phyloP scores from a whole-genome alignment of 2,113 vertebrate genomes.

The Plotosus lineatus region DNA sequence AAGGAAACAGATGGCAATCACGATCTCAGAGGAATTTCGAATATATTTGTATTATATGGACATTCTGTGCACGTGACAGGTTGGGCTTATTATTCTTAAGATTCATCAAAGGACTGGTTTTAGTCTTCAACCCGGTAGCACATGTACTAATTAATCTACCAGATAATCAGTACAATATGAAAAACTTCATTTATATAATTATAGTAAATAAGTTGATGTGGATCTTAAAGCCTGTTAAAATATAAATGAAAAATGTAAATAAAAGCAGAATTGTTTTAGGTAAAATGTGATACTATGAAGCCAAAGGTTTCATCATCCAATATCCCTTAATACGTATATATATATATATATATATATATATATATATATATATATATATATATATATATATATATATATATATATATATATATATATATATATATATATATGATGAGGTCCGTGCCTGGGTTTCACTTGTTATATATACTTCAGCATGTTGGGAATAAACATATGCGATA shows the following conservation, averaged over 20 bases:
- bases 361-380: no score
- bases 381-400: no score
- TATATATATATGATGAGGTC: no score
- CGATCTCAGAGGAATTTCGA: background rate
- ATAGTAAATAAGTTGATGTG: background rate
- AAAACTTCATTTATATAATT: background rate
- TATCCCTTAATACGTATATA: background rate
- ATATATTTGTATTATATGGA: background rate
- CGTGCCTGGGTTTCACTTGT: no score
- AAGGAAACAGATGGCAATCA: slow-evolving; percentile 3
- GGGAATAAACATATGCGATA: background rate
- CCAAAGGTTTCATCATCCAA: background rate
- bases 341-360: no score
- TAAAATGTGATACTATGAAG: background rate
- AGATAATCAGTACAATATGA: background rate
- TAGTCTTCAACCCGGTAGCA: background rate
- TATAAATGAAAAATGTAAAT: background rate
- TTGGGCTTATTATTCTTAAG: background rate
- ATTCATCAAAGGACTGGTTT: background rate
- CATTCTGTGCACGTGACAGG: background rate
- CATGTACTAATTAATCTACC: background rate
- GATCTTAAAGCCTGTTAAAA: background rate
- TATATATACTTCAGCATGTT: no score
- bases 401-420: no score
- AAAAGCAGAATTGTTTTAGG: background rate